Evolutionary conservation across 2,888 invertebrate genomes (phyloP), one percentile per base, ranked within the genome.

Genomic region (Latheticus oryzae): DNA sequence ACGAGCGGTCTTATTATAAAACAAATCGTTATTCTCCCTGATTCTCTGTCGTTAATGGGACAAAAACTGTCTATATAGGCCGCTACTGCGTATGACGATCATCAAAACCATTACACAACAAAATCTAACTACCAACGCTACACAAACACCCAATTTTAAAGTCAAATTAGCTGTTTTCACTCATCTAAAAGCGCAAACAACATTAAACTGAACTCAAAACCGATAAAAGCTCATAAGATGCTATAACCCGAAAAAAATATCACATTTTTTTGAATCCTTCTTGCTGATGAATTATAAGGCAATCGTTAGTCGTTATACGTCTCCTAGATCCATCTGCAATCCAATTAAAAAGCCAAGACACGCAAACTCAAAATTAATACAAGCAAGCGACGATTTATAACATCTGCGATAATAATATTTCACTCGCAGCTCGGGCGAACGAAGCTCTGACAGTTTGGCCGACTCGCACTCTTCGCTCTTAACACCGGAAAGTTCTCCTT

Each of bases 401-500:
- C 19, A 19, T 19, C 9, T 9, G 40, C 23, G 21, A 40, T 23
- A 40, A 40, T 4, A 42, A 13, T 11, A 42, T 26, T 42, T 15
- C 16, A 13, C 5, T 32, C 30, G 8, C 32, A 54, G 54, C 19
- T 47, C 54, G 16, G 47, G 65, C 5, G 73, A 74, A 48, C 64
- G 66, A 30, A 71, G 70, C 35, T 63, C 52, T 8, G 72, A 73
- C 53, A 75, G 75, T 53, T 57, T 77, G 23, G 66, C 72, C 3
- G 73, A 71, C 48, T 77, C 77, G 2, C 74, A 71, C 40, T 74
- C 76, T 7, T 75, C 77, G 1, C 58, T 79, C 62, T 70, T 73
- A 9, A 69, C 69, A 15, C 61, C 70, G 1, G 71, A 74, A 48
- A 64, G 71, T 12, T 75, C 71, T 1, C 73, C 74, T 12, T 76